Percentiles rank a stretch among this genome's conserved stretches.
These are phyloP conservation scores for Monarcha castaneiventris DNA, from an alignment of 2,113 vertebrate genomes.

Conservation along the genomic window DNA sequence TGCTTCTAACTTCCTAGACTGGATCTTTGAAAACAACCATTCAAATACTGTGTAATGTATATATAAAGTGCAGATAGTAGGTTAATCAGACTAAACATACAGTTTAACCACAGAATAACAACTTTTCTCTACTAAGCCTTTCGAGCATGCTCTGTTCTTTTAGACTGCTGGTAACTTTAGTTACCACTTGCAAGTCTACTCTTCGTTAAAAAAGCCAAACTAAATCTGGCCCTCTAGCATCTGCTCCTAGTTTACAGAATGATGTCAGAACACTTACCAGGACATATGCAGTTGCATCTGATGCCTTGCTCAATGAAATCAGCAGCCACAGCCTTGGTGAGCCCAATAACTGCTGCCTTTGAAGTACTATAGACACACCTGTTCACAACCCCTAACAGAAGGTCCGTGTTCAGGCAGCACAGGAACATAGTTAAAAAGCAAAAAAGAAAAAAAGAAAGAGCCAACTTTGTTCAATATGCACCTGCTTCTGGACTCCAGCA, in stretches of 20 bases:
- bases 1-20: not conserved
- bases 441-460: not conserved
- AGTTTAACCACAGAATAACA: not conserved
- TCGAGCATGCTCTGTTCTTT: not conserved
- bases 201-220: not conserved
- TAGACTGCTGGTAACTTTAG: not conserved
- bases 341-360: constrained; percentile 92
- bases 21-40: not conserved
- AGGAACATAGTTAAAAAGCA: not conserved
- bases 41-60: not conserved
- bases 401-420: not conserved
- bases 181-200: not conserved
- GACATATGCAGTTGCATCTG: constrained; percentile 92
- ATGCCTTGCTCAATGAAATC: constrained; percentile 93
- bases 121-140: not conserved
- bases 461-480: not conserved
- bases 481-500: not conserved
- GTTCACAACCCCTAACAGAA: constrained; percentile 83
- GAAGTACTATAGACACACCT: constrained; percentile 89
- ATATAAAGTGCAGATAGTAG: not conserved
- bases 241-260: not conserved
- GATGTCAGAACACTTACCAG: constrained; percentile 76
- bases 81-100: not conserved
- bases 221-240: not conserved
- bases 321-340: constrained; percentile 91